Evolutionary conservation across 2,113 vertebrate species (phyloP).

Genomic region (western clawed frog (Xenopus tropicalis)): DNA sequence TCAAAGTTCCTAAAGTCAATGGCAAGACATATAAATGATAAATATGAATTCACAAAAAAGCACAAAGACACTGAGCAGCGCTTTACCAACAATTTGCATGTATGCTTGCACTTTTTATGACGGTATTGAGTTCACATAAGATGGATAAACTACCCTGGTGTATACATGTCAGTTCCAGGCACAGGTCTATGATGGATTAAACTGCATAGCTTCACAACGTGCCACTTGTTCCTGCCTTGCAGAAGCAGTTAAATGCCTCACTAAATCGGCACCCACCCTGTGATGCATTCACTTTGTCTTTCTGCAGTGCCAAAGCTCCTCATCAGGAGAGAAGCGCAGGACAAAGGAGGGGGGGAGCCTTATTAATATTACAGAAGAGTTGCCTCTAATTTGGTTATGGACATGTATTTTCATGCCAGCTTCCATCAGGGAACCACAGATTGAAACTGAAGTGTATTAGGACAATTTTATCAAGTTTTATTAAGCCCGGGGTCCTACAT

Average conservation of each 20-base stretch:
- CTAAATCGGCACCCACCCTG: background rate
- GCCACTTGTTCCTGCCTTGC: background rate
- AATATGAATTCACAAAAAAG: too few species aligned
- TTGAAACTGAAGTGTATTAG: conserved; percentile 55
- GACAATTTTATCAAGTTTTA: conserved; percentile 58
- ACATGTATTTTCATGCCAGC: conserved; percentile 41
- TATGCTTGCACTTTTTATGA: too few species aligned
- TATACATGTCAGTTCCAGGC: background rate
- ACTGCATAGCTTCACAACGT: background rate
- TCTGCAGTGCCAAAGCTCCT: background rate
- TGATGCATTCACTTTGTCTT: background rate
- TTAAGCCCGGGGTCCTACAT: conserved; percentile 54
- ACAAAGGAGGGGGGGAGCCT: conserved; percentile 24
- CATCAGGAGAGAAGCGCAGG: background rate
- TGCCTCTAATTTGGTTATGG: conserved; percentile 47
- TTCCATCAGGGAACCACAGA: conserved; percentile 54
- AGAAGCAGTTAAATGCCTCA: background rate
- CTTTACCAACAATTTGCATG: too few species aligned
- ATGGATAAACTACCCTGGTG: background rate
- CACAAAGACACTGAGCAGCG: too few species aligned
- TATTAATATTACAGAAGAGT: conserved; percentile 49
- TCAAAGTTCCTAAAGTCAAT: too few species aligned
- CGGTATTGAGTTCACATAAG: too few species aligned
- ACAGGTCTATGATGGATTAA: background rate
- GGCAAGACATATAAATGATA: too few species aligned